phyloP scores from a whole-genome alignment of 2,113 vertebrate genomes.

The Craseonycteris thonglongyai region DNA sequence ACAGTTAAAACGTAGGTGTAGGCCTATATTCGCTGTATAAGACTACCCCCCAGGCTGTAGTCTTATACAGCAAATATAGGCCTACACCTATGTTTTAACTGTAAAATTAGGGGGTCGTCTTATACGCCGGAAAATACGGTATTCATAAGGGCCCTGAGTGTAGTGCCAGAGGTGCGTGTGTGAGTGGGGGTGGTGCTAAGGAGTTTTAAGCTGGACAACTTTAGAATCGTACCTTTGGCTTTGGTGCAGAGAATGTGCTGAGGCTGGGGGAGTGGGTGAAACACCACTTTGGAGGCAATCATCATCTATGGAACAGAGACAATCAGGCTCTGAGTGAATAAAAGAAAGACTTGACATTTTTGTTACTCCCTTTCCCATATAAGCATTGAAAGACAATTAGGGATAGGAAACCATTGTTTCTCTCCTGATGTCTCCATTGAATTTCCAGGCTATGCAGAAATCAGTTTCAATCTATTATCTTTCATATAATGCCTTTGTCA shows the following conservation, averaged over 20 bases:
- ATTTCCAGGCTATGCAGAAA: conserved; percentile 1
- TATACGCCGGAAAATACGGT: too few relatives aligned
- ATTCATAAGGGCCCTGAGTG: background rate
- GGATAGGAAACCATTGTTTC: background rate
- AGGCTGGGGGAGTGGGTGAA: background rate
- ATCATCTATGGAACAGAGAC: background rate
- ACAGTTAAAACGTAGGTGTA: too few relatives aligned
- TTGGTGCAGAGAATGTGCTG: background rate
- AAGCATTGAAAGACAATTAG: conserved; percentile 4
- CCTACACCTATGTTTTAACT: too few relatives aligned
- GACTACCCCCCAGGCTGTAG: too few relatives aligned
- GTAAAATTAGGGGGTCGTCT: too few relatives aligned
- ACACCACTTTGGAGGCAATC: background rate
- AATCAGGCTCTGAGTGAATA: background rate
- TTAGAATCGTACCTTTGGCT: background rate
- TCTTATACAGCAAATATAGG: too few relatives aligned
- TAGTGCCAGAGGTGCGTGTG: background rate
- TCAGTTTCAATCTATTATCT: background rate
- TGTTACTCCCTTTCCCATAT: background rate
- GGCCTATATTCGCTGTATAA: too few relatives aligned
- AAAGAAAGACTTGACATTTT: background rate
- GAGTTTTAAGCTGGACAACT: background rate
- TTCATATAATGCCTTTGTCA: background rate
- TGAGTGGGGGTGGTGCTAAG: accelerated
- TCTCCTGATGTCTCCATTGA: background rate